Evolutionary conservation across 2,113 vertebrate species (phyloP), one percentile per base, ranked within the genome.

Genomic region (Sialia sialis): DNA sequence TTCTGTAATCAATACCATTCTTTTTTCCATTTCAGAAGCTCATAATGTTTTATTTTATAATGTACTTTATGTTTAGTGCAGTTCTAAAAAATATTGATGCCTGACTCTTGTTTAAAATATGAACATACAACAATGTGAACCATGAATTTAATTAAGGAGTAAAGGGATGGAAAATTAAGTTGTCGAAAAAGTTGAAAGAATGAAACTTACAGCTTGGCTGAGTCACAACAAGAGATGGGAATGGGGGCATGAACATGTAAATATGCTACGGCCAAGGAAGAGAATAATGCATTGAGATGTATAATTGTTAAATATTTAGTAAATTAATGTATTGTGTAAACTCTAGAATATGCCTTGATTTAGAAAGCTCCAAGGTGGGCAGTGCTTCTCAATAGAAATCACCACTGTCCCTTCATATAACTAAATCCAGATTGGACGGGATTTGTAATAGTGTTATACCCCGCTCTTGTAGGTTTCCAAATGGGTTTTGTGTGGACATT

Each of bases 21-120:
- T 78, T 94, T 95, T 95, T 95, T 95, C 93, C 92, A 86, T 92
- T 97, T 95, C 93, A 90, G 93, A 95, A 97, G 93, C 83, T 89
- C 85, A 68, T 88, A 63, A 95, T 93, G 87, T 83, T 96, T 90
- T 91, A 83, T 91, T 94, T 91, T 88, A 78, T 89, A 86, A 93
- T 86, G 51, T 62, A 95, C 56, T 83, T 87, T 93, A 81, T 84
- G 54, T 82, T 93, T 84, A 95, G 60, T 60, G 63, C 69, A 66
- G 51, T 89, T 96, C 93, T 63, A 67, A 95, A 96, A 93, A 82
- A 22, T 69, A 92, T 79, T 41, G 60, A 84, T 93, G 87, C 44
- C 66, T 85, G 69, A 84, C 34, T 92, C 25, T 68, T 78, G 52
- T 86, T 93, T 89, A 90, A 89, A 95, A 91, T 84, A 89, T 23